Percentiles rank a stretch among this genome's conserved stretches.
Conservation (phyloP, 2,113 vertebrate species). For the Rissa tridactyla region DNA sequence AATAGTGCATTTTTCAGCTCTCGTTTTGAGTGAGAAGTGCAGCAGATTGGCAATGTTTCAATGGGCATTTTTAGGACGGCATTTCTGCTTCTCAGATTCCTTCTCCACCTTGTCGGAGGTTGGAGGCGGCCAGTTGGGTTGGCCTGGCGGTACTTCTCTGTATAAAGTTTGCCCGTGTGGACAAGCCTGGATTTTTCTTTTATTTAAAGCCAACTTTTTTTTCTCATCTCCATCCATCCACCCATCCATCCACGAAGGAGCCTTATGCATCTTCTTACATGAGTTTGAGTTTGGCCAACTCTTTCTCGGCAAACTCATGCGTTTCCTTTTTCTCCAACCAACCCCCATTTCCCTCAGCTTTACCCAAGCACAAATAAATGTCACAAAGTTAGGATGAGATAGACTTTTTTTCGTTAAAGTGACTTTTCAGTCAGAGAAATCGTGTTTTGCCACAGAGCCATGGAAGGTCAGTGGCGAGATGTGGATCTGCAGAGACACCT, state of each 20-base stretch:
- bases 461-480: fast-evolving
- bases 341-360: background rate
- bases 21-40: background rate
- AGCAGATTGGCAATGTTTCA: background rate
- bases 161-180: background rate
- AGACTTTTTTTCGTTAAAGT: background rate
- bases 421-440: background rate
- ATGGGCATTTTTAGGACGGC: background rate
- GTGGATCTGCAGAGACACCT: constrained; percentile 66
- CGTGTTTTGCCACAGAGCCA: fast-evolving
- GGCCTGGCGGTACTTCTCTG: background rate
- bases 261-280: fast-evolving
- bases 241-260: background rate
- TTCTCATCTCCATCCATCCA: background rate
- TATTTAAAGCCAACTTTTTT: background rate
- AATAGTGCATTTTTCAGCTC: background rate
- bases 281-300: background rate
- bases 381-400: background rate
- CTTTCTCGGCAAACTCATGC: background rate
- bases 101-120: background rate
- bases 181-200: background rate
- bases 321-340: background rate
- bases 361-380: background rate
- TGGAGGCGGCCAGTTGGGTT: background rate
- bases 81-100: background rate